Evolutionary conservation across 1,140 invertebrate genomes (phyloP).

Genomic region (Macrobrachium rosenbergii): DNA sequence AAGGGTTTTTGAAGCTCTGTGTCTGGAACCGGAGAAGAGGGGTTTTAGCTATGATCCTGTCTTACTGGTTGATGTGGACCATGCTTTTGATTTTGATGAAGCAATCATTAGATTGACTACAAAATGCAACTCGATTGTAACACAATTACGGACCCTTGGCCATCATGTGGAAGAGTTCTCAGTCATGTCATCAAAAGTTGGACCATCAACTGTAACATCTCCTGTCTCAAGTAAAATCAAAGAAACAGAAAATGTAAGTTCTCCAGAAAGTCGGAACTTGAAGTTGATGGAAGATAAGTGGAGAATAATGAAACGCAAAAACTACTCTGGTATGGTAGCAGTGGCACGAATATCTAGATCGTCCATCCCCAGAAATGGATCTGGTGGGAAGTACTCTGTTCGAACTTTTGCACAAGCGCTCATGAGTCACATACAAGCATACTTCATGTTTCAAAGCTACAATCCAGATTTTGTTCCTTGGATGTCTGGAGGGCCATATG

Average conservation of each 20-base stretch:
- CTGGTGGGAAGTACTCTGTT: constrained; percentile 39
- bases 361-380: constrained; percentile 51
- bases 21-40: constrained; percentile 26
- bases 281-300: constrained; percentile 40
- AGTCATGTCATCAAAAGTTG: constrained; percentile 32
- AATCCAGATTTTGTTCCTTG: constrained; percentile 30
- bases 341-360: constrained; percentile 36
- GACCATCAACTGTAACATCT: neutral
- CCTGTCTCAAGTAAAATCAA: neutral
- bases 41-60: constrained; percentile 49
- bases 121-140: constrained; percentile 54
- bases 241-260: neutral
- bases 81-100: constrained; percentile 45
- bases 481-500: neutral
- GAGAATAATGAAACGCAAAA: constrained; percentile 36
- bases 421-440: constrained; percentile 49
- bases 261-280: constrained; percentile 35
- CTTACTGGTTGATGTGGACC: constrained; percentile 47
- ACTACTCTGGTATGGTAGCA: constrained; percentile 48
- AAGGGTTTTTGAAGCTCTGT: constrained; percentile 45
- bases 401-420: constrained; percentile 24
- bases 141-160: constrained; percentile 36
- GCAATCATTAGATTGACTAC: constrained; percentile 44
- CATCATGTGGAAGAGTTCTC: constrained; percentile 44
- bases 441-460: constrained; percentile 51